Conservation (phyloP, 2,797 vertebrate species). For the Sebastes iracundus region DNA sequence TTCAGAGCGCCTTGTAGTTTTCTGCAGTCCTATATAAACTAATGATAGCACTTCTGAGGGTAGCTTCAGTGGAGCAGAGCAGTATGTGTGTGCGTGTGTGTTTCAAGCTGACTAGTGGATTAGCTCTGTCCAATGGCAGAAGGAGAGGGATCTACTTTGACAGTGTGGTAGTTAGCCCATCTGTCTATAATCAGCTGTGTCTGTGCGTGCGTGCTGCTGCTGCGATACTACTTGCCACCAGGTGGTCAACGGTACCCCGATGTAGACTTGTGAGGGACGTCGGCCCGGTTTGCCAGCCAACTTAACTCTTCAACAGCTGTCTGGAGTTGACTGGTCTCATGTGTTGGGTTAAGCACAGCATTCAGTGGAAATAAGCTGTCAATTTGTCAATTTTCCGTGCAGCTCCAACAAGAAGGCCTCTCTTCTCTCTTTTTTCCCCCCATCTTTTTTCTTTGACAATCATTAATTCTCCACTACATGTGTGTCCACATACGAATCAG, state of each 20-base stretch:
- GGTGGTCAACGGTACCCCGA: slow-evolving; percentile 69
- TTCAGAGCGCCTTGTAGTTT: slow-evolving; percentile 23
- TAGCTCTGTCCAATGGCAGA: slow-evolving; percentile 75
- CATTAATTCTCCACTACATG: slow-evolving; percentile 11
- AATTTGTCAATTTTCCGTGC: not conserved
- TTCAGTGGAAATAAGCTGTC: slow-evolving; percentile 5
- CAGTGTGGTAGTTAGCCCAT: slow-evolving; percentile 83
- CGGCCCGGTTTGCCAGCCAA: slow-evolving; percentile 3
- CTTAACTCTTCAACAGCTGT: slow-evolving; percentile 35
- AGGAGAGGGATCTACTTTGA: slow-evolving; percentile 78
- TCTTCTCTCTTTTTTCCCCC: not conserved
- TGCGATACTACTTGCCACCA: slow-evolving; percentile 71
- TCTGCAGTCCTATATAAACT: slow-evolving; percentile 13
- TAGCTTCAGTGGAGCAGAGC: slow-evolving; percentile 14
- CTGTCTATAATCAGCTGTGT: slow-evolving; percentile 82
- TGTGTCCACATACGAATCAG: slow-evolving; percentile 24
- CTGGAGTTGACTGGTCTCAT: not conserved
- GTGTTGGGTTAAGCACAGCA: not conserved
- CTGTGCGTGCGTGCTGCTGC: slow-evolving; percentile 24
- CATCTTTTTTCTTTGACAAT: not conserved
- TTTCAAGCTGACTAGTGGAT: slow-evolving; percentile 60
- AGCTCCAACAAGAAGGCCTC: not conserved
- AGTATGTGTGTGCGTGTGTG: slow-evolving; percentile 27
- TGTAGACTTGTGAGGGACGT: slow-evolving; percentile 33
- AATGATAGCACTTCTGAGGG: slow-evolving; percentile 22